These are phyloP conservation scores for Carcharodon carcharias DNA, from an alignment of 2,797 vertebrate genomes.

Conservation along the genomic window DNA sequence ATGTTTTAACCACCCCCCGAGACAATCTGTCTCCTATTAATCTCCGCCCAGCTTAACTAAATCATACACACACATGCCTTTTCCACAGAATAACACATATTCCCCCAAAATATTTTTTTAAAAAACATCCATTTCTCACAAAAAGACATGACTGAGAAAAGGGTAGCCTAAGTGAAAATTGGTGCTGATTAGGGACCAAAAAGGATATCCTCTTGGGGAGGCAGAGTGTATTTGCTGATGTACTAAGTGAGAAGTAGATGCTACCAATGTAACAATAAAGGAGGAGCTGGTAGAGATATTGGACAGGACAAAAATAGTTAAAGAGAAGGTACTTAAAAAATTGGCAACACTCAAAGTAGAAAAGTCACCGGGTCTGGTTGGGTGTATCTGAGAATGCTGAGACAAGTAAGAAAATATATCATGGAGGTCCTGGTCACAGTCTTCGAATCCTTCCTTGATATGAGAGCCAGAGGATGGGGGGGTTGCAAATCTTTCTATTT, in stretches of 20 bases:
- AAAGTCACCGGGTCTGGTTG: not conserved
- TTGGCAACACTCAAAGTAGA: not conserved
- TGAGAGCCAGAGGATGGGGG: not conserved
- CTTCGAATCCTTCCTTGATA: not conserved
- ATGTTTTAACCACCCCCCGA: too few species aligned
- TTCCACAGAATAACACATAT: too few species aligned
- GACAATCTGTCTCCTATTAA: too few species aligned
- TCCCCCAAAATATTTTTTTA: too few species aligned
- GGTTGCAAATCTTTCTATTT: not conserved
- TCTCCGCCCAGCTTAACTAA: too few species aligned
- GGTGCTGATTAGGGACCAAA: not conserved
- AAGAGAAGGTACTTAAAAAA: not conserved
- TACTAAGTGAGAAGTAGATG: not conserved
- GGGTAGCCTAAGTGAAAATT: not conserved
- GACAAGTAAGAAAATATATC: not conserved
- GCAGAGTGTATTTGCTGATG: not conserved
- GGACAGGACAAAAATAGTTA: not conserved
- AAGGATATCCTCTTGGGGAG: not conserved
- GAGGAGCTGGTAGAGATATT: not conserved
- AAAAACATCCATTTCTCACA: too few species aligned
- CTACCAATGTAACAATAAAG: not conserved
- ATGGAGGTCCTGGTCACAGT: not conserved
- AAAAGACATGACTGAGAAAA: not conserved
- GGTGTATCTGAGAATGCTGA: not conserved
- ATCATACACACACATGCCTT: too few species aligned